A percentile compares a stretch with the other conserved stretches of the same genome.
phyloP scores from a whole-genome alignment of 1,140 invertebrate species.

The Probaryconus sp. region DNA sequence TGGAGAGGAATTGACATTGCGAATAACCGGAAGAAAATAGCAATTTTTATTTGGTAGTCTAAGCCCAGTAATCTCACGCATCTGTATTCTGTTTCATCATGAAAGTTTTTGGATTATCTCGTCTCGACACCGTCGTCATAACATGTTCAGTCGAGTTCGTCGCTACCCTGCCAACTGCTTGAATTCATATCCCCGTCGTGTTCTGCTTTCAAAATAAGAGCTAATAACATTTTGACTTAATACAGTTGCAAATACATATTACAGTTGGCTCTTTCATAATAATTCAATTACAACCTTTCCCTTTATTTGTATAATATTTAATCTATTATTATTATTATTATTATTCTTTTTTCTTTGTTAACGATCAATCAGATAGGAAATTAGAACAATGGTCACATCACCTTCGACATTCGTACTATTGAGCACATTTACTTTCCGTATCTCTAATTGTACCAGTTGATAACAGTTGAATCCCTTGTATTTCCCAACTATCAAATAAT shows the following conservation, averaged over 20 bases:
- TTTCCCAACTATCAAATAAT: too few species aligned
- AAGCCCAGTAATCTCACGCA: slow-evolving; percentile 16
- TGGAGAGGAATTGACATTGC: not conserved
- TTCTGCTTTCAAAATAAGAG: slow-evolving; percentile 17
- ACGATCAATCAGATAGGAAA: too few species aligned
- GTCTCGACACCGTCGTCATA: slow-evolving; percentile 18
- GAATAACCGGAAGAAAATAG: not conserved
- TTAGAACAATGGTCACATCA: too few species aligned
- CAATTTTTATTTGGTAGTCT: slow-evolving; percentile 4
- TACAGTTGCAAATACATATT: not conserved
- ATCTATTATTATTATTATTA: too few species aligned
- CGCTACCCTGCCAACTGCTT: slow-evolving; percentile 11
- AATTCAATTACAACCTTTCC: slow-evolving; percentile 1
- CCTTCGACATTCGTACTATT: too few species aligned
- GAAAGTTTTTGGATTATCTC: slow-evolving; percentile 33
- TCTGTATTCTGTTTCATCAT: slow-evolving; percentile 26
- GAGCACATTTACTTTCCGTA: slow-evolving; percentile 16
- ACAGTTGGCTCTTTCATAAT: not conserved
- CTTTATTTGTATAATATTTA: slow-evolving; percentile 5
- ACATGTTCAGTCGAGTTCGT: slow-evolving; percentile 17
- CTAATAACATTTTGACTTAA: slow-evolving; percentile 9
- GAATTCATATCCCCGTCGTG: slow-evolving; percentile 26
- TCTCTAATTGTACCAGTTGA: too few species aligned
- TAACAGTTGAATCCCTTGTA: too few species aligned
- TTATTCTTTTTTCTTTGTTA: too few species aligned